phyloP scores from a whole-genome alignment of 2,888 invertebrate species.

The Coecobrya sp. region DNA sequence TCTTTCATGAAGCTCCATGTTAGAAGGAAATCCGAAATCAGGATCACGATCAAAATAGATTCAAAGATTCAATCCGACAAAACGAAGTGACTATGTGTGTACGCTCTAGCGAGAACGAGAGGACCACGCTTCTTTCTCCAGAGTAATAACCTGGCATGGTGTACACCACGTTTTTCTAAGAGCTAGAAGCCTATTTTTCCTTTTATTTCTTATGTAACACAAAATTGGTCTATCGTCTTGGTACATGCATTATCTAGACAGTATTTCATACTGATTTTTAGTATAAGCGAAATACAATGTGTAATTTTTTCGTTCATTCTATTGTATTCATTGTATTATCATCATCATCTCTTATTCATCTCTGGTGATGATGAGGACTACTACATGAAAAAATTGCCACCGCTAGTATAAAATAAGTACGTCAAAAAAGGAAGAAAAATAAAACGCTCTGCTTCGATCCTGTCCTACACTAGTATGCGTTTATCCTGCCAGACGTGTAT shows the following conservation, averaged over 20 bases:
- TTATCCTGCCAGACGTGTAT: not conserved
- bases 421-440: not conserved
- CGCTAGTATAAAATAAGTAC: too few relatives aligned
- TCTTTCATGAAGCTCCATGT: conserved; percentile 46
- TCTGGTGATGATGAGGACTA: conserved; percentile 5
- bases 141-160: not conserved
- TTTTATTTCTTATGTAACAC: not conserved
- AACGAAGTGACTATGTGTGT: conserved; percentile 11
- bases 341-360: conserved; percentile 31
- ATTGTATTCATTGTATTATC: not conserved
- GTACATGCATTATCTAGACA: not conserved
- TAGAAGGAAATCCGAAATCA: conserved; percentile 63
- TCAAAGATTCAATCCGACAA: conserved; percentile 70
- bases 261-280: not conserved
- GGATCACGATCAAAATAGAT: conserved; percentile 72
- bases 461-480: not conserved
- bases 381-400: conserved; percentile 16
- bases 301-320: not conserved
- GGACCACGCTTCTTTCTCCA: not conserved
- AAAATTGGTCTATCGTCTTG: conserved; percentile 5
- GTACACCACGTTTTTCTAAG: conserved; percentile 11
- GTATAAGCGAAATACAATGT: not conserved
- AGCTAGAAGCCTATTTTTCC: not conserved
- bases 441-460: not conserved
- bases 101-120: not conserved